Evolutionary conservation across 92 coral and sea anemone genomes (phyloP), one percentile per base, ranked within the genome.

Genomic region (Paramuricea clavata): DNA sequence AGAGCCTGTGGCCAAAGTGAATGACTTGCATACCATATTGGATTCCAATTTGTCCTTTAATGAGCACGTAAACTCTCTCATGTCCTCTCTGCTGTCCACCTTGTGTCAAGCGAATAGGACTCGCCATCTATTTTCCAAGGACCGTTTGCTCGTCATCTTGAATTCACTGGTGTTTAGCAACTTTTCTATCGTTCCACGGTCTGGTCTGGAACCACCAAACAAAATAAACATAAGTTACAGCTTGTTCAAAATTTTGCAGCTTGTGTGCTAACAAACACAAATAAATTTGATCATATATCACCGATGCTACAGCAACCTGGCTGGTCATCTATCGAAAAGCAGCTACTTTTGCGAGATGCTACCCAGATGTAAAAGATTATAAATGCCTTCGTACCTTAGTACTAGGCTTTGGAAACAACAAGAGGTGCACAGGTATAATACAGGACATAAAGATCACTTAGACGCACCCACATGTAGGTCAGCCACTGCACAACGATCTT

Each of bases 111-210:
- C 72, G 74, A 90, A 76, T 64, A 86, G 80, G 56, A 79, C 42
- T 32, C 54, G 52, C 39, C 93, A 90, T 59, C 39, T 90, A 36
- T 90, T 90, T 54, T 61, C 89, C 69, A 90, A 90, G 42, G 49
- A 81, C 1, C 75, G 75, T 49, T 65, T 86, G 41, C 22, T 25
- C 10, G 44, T 86, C 36, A 72, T 85, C 32, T 56, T 86, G 28
- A 85, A 78, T 52, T 67, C 65, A n/a, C 78, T 89, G 7, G 65
- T 92, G 28, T 85, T 92, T 39, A 74, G 92, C 30, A 86, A 64
- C 75, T 92, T 26, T 92, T 86, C 50, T 86, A 85, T 72, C 89
- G 91, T 9, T 62, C 70, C 0, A 62, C 70, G 0, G 70, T 62
- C 13, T 62, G 70, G 70, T 26, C 70, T 7, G 70, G 39, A 8